Percentiles rank a stretch among this genome's conserved stretches.
Conservation (phyloP, 2,113 vertebrate species). For the Scomber japonicus region DNA sequence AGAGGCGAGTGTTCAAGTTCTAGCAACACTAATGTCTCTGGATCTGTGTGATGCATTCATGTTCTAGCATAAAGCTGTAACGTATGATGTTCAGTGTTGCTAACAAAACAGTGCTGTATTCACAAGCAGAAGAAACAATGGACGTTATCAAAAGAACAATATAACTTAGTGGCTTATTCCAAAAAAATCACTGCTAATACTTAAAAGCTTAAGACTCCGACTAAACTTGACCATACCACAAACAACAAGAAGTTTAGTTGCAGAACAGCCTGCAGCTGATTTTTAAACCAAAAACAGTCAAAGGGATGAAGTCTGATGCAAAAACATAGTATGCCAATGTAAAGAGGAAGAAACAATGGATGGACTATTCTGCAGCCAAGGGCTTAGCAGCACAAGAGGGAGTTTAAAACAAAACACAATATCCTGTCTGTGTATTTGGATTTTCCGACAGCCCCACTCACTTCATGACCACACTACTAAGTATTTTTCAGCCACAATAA, state of each 20-base stretch:
- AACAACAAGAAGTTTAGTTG: constrained; percentile 13
- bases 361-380: constrained; percentile 37
- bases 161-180: neutral
- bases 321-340: constrained; percentile 17
- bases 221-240: neutral
- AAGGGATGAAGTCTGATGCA: constrained; percentile 36
- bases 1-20: neutral
- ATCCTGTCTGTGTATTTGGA: constrained; percentile 1
- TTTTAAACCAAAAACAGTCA: constrained; percentile 25
- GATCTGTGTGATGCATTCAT: neutral
- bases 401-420: constrained; percentile 39
- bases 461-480: constrained; percentile 23
- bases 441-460: constrained; percentile 15
- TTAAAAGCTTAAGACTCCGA: neutral
- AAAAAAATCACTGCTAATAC: neutral
- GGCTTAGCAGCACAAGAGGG: constrained; percentile 40
- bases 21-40: neutral
- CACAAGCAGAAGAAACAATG: neutral
- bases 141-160: neutral
- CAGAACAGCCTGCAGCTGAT: constrained; percentile 29
- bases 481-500: neutral
- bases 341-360: constrained; percentile 44
- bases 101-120: constrained; percentile 2
- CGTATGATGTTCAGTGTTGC: too few relatives aligned
- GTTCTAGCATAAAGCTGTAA: too few relatives aligned